A percentile compares a stretch with the other conserved stretches of the same genome.
Evolutionary conservation across 2,797 vertebrate species (phyloP).

Genomic region (Ataeniobius toweri): DNA sequence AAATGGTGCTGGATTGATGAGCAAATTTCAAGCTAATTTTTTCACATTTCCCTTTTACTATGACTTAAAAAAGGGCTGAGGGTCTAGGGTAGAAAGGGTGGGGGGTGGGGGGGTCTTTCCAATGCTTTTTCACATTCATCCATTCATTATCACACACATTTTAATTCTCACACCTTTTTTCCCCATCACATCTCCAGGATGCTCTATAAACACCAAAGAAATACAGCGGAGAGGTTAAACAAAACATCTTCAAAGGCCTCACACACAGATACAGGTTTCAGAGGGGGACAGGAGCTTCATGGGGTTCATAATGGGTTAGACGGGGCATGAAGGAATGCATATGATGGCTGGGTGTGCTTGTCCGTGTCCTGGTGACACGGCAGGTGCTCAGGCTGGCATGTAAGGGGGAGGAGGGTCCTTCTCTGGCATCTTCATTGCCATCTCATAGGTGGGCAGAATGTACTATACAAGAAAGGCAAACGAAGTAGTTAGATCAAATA

Average conservation of each 20-base stretch:
- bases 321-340: conserved; percentile 65
- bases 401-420: conserved; percentile 97
- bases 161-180: conserved; percentile 25
- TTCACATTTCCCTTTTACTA: conserved; percentile 70
- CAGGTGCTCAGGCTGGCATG: conserved; percentile 87
- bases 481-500: background rate
- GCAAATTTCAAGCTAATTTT: conserved; percentile 61
- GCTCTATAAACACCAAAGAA: conserved; percentile 62
- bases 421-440: conserved; percentile 98
- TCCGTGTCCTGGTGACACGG: conserved; percentile 57
- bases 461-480: conserved; percentile 79
- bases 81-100: conserved; percentile 1
- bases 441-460: conserved; percentile 96
- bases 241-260: conserved; percentile 74
- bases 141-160: conserved; percentile 34
- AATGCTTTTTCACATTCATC: conserved; percentile 53
- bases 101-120: conserved; percentile 55
- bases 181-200: conserved; percentile 35
- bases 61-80: conserved; percentile 69
- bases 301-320: conserved; percentile 38
- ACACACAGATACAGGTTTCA: conserved; percentile 46
- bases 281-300: conserved; percentile 17
- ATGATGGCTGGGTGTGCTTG: conserved; percentile 38
- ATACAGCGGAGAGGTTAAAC: conserved; percentile 78
- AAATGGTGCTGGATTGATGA: conserved; percentile 68